A percentile compares a stretch with the other conserved stretches of the same genome.
Conservation (phyloP, 2,113 vertebrate genomes). For the Cryptomyrus ogoouensis region DNA sequence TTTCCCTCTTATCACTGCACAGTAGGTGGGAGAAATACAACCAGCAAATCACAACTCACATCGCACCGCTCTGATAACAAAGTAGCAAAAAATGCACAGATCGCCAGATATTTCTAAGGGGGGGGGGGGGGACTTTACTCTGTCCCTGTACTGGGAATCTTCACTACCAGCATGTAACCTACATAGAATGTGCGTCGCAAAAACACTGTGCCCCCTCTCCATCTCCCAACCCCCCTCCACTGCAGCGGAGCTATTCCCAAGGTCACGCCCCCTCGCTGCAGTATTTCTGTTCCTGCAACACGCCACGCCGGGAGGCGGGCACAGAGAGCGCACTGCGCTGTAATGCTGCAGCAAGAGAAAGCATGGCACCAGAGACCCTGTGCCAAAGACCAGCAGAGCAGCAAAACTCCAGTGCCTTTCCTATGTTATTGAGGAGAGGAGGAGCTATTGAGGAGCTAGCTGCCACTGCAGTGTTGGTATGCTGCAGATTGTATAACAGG, state of each 20-base stretch:
- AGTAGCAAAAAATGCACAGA: neutral
- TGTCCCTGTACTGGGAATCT: neutral
- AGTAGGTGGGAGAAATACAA: neutral
- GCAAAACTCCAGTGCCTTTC: slow-evolving; percentile 53
- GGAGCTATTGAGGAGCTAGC: slow-evolving; percentile 18
- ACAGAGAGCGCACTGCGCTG: slow-evolving; percentile 49
- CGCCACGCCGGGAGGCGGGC: slow-evolving; percentile 19
- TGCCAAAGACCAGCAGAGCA: slow-evolving; percentile 48
- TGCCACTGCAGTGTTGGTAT: slow-evolving; percentile 43
- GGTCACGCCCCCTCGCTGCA: slow-evolving; percentile 34
- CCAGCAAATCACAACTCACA: neutral
- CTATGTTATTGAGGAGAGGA: slow-evolving; percentile 54
- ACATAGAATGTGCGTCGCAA: neutral
- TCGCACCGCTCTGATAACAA: neutral
- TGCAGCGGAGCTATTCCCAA: slow-evolving; percentile 29
- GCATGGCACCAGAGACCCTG: slow-evolving; percentile 48
- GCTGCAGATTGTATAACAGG: slow-evolving; percentile 41
- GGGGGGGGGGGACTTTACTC: neutral
- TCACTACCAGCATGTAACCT: neutral
- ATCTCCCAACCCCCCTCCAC: neutral
- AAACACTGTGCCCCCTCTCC: neutral
- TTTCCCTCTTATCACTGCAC: neutral
- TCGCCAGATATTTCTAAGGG: neutral
- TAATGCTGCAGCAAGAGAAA: slow-evolving; percentile 43
- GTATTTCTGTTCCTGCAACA: slow-evolving; percentile 33